Evolutionary conservation across 2,113 vertebrate species (phyloP), one percentile per base, ranked within the genome.

Genomic region (Vicugna pacos): DNA sequence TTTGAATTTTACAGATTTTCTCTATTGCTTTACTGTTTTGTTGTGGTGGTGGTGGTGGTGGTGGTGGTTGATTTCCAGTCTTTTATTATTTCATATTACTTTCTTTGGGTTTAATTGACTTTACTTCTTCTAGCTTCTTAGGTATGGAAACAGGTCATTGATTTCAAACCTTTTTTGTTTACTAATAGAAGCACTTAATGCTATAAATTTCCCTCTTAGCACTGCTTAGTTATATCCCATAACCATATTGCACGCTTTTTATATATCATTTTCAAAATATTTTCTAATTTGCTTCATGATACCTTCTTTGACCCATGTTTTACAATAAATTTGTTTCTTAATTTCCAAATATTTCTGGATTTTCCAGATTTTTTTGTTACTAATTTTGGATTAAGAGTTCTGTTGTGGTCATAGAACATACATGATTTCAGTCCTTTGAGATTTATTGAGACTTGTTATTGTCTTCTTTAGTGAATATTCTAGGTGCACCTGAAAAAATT

Each of bases 321-420:
- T 93, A 64, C 35, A 32, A 30, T 50, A 52, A 24, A 15, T 73
- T 85, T 79, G 5, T 95, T 90, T 93, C 9, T 65, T 52, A 42
- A 28, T 64, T 87, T 87, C 35, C 35, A 38, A 8, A 0, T 89
- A 89, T 82, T 95, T 76, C 30, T 81, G 42, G 56, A 48, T 70
- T 80, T 80, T 80, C 22, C n/a, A 90, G 46, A 84, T 56, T 48
- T 85, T 95, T 90, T 95, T 90, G 46, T 90, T 82, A 62, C 60
- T 70, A 8, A 64, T 77, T 96, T 85, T 22, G 82, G 14, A 62
- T 75, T 82, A 28, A 92, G 93, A 88, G 62, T 91, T 83, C 5
- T 73, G 2, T 93, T 62, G 42, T 90, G 9, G 32, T 64, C 0
- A 22, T 48, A 85, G 58, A 73, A 56, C 35, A 93, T 83, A 30